These are phyloP conservation scores for Botia almorhae DNA, from an alignment of 2,797 vertebrate genomes.

Conservation along the genomic window DNA sequence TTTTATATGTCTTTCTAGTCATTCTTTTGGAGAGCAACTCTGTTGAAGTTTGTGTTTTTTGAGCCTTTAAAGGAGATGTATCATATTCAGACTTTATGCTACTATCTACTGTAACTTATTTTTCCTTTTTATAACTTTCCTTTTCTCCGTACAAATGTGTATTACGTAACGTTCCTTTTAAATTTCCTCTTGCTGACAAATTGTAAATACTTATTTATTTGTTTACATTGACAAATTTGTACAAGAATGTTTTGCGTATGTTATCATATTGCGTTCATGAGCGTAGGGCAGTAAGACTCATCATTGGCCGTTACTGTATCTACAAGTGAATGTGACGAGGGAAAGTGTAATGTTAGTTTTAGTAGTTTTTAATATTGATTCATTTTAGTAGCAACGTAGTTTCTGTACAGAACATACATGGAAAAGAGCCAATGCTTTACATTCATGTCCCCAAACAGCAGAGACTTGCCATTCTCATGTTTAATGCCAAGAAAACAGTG, in stretches of 20 bases:
- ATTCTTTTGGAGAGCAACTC: constrained; percentile 47
- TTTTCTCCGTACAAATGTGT: constrained; percentile 60
- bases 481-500: constrained; percentile 22
- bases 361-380: background rate
- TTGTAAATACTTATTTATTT: constrained; percentile 99
- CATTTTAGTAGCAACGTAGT: background rate
- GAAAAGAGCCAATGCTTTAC: background rate
- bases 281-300: constrained; percentile 22
- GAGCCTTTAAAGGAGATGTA: constrained; percentile 74
- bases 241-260: constrained; percentile 53
- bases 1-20: constrained; percentile 56
- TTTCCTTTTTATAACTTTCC: constrained; percentile 69
- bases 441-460: background rate
- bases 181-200: constrained; percentile 70
- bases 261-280: constrained; percentile 41
- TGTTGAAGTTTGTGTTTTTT: constrained; percentile 60
- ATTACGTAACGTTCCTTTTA: constrained; percentile 63
- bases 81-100: constrained; percentile 82
- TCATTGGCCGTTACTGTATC: constrained; percentile 4
- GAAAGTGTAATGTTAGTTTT: constrained; percentile 11
- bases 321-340: constrained; percentile 36
- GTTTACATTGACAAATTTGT: constrained; percentile 78
- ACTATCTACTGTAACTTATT: constrained; percentile 88
- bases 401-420: background rate
- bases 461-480: background rate